Percentiles rank a stretch among this genome's conserved stretches.
These are phyloP conservation scores for Drosophila elegans DNA, from an alignment of 1,140 invertebrate species.

Conservation along the genomic window DNA sequence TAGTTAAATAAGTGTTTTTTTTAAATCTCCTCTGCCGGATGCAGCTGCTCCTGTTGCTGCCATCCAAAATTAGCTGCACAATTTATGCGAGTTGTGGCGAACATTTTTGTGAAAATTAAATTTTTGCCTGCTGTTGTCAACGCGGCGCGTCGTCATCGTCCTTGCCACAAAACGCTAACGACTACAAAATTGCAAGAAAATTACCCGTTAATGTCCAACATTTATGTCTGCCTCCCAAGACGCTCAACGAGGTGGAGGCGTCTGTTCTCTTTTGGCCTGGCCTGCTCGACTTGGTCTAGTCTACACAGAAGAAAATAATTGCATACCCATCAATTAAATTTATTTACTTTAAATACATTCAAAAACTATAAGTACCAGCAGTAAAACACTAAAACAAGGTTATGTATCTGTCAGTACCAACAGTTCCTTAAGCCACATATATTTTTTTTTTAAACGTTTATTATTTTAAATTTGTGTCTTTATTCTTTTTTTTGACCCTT, in stretches of 20 bases:
- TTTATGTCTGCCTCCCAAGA: conserved; percentile 73
- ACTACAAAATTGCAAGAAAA: conserved; percentile 84
- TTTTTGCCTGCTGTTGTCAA: conserved; percentile 51
- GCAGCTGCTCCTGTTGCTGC: conserved; percentile 23
- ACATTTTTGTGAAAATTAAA: conserved; percentile 53
- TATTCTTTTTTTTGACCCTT: too few relatives aligned
- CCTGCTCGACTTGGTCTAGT: conserved; percentile 47
- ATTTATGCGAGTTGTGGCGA: conserved; percentile 59
- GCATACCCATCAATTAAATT: too few relatives aligned
- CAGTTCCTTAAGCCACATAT: too few relatives aligned
- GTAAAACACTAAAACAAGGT: too few relatives aligned
- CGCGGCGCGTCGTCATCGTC: conserved; percentile 51
- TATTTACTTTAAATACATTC: too few relatives aligned
- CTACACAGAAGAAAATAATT: conserved; percentile 3
- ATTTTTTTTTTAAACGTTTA: too few relatives aligned
- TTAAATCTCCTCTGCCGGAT: neutral
- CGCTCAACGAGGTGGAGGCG: conserved; percentile 52
- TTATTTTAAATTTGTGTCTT: too few relatives aligned
- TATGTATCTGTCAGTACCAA: too few relatives aligned
- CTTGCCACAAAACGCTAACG: conserved; percentile 83
- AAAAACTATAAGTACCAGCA: too few relatives aligned
- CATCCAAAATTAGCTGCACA: conserved; percentile 58
- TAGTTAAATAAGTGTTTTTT: conserved; percentile 15
- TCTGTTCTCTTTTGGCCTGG: conserved; percentile 45
- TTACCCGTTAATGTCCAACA: conserved; percentile 84